These are phyloP conservation scores for Brachionus rotundiformis DNA, from an alignment of 1,140 invertebrate genomes.

Conservation along the genomic window DNA sequence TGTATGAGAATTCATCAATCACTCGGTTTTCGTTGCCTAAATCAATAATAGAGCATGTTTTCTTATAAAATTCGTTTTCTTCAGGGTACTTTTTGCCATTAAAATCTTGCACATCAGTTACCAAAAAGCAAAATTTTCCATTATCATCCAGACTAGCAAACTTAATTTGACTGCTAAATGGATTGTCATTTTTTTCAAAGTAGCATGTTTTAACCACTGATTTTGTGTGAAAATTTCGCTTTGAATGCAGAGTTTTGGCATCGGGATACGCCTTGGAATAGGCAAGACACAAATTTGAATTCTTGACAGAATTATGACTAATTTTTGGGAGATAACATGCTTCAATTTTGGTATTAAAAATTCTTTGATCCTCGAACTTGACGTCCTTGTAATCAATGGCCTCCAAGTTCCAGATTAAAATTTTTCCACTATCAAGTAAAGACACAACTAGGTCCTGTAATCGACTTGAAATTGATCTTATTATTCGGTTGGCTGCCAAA, in stretches of 20 bases:
- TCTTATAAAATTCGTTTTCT: slow-evolving; percentile 33
- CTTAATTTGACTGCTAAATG: slow-evolving; percentile 25
- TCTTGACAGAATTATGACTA: background rate
- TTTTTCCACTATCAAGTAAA: slow-evolving; percentile 28
- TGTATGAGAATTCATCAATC: slow-evolving; percentile 16
- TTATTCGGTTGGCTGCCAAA: slow-evolving; percentile 21
- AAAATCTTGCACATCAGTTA: slow-evolving; percentile 42
- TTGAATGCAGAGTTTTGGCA: slow-evolving; percentile 2
- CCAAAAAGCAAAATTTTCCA: slow-evolving; percentile 33
- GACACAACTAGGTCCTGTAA: background rate
- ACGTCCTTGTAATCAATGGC: background rate
- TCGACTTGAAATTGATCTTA: background rate
- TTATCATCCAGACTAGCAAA: background rate
- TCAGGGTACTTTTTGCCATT: slow-evolving; percentile 34
- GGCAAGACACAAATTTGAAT: background rate
- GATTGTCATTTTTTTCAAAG: slow-evolving; percentile 35
- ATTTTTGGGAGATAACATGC: background rate
- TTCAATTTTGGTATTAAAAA: slow-evolving; percentile 36
- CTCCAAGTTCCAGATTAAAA: slow-evolving; percentile 25
- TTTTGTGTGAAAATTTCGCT: slow-evolving; percentile 6
- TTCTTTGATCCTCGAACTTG: slow-evolving; percentile 8
- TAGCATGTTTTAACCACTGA: slow-evolving; percentile 18
- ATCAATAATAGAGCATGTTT: slow-evolving; percentile 44
- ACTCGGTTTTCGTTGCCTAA: slow-evolving; percentile 5
- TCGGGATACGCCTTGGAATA: slow-evolving; percentile 13